phyloP scores from a whole-genome alignment of 2,888 invertebrate species.

The Xylota segnis region DNA sequence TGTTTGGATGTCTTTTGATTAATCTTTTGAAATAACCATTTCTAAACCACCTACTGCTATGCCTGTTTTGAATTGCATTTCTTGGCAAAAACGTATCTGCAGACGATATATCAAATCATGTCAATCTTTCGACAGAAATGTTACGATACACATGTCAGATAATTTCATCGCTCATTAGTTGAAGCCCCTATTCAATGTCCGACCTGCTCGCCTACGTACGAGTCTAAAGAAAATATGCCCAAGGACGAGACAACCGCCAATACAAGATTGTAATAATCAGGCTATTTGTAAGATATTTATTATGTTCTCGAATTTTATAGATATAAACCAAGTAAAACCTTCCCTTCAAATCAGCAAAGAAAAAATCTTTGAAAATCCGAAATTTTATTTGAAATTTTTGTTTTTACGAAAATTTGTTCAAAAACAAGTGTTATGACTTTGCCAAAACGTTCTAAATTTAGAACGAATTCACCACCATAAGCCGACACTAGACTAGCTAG shows the following conservation, averaged over 20 bases:
- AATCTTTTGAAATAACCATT: no score
- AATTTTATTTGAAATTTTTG: slow-evolving; percentile 12
- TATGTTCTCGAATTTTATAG: not conserved
- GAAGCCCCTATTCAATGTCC: not conserved
- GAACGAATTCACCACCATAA: slow-evolving; percentile 53
- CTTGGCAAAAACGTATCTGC: no score
- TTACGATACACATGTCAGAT: no score
- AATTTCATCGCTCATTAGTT: not conserved
- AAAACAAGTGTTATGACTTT: slow-evolving; percentile 51
- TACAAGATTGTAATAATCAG: not conserved
- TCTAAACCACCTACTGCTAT: no score
- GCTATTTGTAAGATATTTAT: not conserved
- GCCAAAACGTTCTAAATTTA: slow-evolving; percentile 67
- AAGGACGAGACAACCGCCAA: not conserved
- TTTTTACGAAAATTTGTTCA: slow-evolving; percentile 3
- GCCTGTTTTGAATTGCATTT: no score
- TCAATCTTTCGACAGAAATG: no score
- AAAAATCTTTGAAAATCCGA: not conserved
- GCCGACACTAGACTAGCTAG: slow-evolving; percentile 21
- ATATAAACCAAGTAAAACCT: slow-evolving; percentile 21
- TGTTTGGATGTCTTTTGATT: no score
- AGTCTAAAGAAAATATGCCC: not conserved
- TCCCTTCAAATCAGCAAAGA: slow-evolving; percentile 14
- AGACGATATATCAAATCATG: no score
- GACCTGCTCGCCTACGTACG: not conserved